phyloP scores from a whole-genome alignment of 2,113 vertebrate genomes.

The Anolis carolinensis region DNA sequence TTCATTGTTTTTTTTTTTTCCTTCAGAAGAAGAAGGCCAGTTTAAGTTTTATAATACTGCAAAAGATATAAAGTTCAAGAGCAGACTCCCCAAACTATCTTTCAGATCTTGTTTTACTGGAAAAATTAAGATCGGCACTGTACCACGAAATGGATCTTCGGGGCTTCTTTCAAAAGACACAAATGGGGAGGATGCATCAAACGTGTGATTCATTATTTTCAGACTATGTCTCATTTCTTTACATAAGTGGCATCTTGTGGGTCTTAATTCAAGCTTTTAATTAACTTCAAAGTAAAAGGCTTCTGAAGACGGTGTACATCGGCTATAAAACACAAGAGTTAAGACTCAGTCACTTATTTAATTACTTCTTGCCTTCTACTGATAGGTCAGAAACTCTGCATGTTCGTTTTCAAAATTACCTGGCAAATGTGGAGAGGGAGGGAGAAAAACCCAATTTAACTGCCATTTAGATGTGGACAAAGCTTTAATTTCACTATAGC shows the following conservation, averaged over 20 bases:
- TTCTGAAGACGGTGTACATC: not conserved
- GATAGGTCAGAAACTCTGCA: not conserved
- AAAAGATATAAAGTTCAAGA: conserved; percentile 2
- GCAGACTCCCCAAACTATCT: not conserved
- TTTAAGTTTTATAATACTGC: not conserved
- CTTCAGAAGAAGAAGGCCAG: not conserved
- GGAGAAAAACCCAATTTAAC: not conserved
- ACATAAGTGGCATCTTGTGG: conserved; percentile 22
- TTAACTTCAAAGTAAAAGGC: conserved; percentile 25
- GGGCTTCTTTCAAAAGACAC: not conserved
- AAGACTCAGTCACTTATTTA: conserved; percentile 5
- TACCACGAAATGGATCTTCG: not conserved
- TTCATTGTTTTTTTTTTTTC: not conserved
- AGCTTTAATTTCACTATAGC: not conserved
- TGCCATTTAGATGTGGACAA: not conserved
- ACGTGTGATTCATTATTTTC: conserved; percentile 28
- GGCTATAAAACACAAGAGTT: conserved; percentile 13
- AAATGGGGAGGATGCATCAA: not conserved
- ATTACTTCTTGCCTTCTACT: not conserved
- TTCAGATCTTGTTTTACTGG: not conserved
- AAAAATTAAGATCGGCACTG: conserved; percentile 2
- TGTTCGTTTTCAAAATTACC: not conserved
- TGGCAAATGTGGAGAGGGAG: not conserved
- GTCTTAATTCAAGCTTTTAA: conserved; percentile 36
- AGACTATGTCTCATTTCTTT: not conserved